Conservation (phyloP, 2,797 vertebrate genomes). For the Lacerta agilis region DNA sequence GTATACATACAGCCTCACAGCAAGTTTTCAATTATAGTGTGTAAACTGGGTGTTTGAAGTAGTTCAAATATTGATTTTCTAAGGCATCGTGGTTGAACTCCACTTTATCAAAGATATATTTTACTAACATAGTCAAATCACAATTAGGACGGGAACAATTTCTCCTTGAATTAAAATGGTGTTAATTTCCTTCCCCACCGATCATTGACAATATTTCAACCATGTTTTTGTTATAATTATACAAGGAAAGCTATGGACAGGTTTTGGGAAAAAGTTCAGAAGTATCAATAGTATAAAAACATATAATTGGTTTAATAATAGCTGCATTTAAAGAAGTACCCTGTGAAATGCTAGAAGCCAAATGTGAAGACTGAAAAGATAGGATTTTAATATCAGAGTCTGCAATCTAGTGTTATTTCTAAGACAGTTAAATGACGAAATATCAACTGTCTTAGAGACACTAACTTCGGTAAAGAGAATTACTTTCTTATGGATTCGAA, state of each 20-base stretch:
- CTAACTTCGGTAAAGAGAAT: neutral
- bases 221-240: constrained; percentile 5
- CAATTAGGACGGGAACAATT: neutral
- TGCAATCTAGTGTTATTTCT: neutral
- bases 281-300: constrained; percentile 39
- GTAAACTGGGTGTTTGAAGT: neutral
- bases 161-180: neutral
- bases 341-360: constrained; percentile 16
- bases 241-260: neutral
- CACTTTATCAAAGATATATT: neutral
- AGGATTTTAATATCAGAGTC: neutral
- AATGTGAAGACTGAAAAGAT: constrained; percentile 31
- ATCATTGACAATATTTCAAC: constrained; percentile 34
- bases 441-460: neutral
- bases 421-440: neutral
- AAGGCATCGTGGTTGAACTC: neutral
- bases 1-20: neutral
- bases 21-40: neutral
- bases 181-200: neutral
- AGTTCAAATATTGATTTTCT: neutral
- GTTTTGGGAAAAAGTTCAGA: constrained; percentile 64
- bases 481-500: neutral
- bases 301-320: constrained; percentile 1
- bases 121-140: neutral
- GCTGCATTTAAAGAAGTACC: constrained; percentile 16